Conservation (phyloP, 2,888 invertebrate genomes). For the Mellilla xanthometata region DNA sequence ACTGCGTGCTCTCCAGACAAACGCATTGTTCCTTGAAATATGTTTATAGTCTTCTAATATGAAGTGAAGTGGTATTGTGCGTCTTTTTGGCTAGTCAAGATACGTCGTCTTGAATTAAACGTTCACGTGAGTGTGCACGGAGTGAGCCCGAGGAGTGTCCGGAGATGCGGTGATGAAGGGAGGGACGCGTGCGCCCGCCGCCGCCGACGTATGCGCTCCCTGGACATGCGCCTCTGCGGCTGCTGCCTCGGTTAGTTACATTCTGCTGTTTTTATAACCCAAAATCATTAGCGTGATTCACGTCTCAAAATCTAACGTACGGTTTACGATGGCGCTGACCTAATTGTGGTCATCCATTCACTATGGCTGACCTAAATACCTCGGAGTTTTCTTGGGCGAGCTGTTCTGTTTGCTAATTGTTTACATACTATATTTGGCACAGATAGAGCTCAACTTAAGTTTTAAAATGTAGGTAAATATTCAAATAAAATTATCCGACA, state of each 20-base stretch:
- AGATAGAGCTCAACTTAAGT: too few species aligned
- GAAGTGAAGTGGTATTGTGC: constrained; percentile 20
- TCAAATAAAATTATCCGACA: too few species aligned
- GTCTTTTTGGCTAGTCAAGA: constrained; percentile 43
- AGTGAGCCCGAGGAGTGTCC: constrained; percentile 39
- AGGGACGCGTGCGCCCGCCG: constrained; percentile 55
- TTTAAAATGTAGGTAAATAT: too few species aligned
- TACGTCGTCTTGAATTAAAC: constrained; percentile 62
- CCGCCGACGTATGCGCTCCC: constrained; percentile 60
- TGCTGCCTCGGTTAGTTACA: constrained; percentile 73
- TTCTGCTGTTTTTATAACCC: constrained; percentile 21
- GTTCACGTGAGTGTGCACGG: constrained; percentile 67
- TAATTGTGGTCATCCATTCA: constrained; percentile 22
- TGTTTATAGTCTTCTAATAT: not conserved
- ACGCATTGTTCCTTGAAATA: constrained; percentile 21
- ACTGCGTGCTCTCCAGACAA: constrained; percentile 30
- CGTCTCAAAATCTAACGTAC: constrained; percentile 24
- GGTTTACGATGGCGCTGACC: constrained; percentile 30
- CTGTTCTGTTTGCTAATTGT: constrained; percentile 8
- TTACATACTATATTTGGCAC: too few species aligned
- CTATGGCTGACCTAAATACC: constrained; percentile 12
- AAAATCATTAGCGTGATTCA: constrained; percentile 22
- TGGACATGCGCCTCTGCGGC: constrained; percentile 77
- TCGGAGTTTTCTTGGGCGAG: constrained; percentile 1
- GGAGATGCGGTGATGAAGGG: constrained; percentile 62